Evolutionary conservation across 2,888 invertebrate species (phyloP), one percentile per base, ranked within the genome.

Genomic region (Drosophila eohydei): DNA sequence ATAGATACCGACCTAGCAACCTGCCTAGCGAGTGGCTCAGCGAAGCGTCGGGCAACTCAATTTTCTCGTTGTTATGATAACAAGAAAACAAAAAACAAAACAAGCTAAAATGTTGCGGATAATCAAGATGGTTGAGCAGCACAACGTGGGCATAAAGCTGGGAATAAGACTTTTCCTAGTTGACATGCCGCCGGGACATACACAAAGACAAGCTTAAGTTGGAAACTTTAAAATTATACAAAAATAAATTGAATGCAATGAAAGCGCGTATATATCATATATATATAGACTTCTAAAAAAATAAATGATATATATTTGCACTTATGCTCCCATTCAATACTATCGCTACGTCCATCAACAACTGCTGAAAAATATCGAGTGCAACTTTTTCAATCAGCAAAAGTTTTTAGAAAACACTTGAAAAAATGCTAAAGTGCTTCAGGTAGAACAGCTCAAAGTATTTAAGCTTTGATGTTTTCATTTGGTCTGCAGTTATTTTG

Each of bases 51-150:
- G 21, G 26, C 30, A 50, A 43, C 71, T 71, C 60, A 60, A 67
- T 59, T 62, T 72, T 58, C 60, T 9, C 61, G 62, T 57, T 43
- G 60, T 57, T 63, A 46, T 58, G 67, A 52, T 65, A 30, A 62
- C 48, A 16, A 43, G 14, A 16, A 64, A 58, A 51, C 28, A 43
- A 66, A 36, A 43, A 51, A 36, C n/a, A 41, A 46, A 46, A 41
- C 52, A 54, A 58, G 48, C 59, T 28, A 1, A 21, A 44, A 57
- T 56, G 50, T 50, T 64, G 54, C 26, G 14, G 30, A 28, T 40
- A n/a, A 50, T 43, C 46, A 40, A 14, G 26, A 36, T 12, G 40
- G 4, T n/a, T 4, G 4, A n/a, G 5, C 40, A n/a, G 14, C 41
- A 36, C 11, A 12, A 4, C 12, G 7, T 32, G 16, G 16, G 16